Conservation (phyloP, 2,797 vertebrate species). For the Gila robusta region DNA sequence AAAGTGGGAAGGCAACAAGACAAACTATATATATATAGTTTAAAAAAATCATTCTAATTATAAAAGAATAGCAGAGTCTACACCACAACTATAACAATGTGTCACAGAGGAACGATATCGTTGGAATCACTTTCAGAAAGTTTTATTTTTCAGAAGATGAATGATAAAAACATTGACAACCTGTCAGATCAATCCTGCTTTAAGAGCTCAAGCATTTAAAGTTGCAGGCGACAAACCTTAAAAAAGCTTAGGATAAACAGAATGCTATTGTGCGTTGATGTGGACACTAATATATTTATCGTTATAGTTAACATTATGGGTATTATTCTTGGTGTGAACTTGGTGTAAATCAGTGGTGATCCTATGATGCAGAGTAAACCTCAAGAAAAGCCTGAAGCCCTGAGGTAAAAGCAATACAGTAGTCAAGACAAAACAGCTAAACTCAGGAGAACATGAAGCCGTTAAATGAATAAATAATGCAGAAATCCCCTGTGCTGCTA, state of each 20-base stretch:
- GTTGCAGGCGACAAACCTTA: background rate
- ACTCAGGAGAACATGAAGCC: conserved; percentile 33
- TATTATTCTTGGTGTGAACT: background rate
- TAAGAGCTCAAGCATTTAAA: background rate
- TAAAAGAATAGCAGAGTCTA: no score
- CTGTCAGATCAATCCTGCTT: background rate
- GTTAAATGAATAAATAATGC: conserved; percentile 57
- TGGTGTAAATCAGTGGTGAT: background rate
- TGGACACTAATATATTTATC: background rate
- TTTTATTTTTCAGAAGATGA: no score
- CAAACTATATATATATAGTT: no score
- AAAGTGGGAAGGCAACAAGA: no score
- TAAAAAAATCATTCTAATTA: no score
- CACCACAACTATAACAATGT: no score
- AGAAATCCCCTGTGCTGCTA: conserved; percentile 37
- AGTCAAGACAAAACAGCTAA: conserved; percentile 49
- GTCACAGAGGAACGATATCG: no score
- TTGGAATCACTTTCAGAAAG: no score
- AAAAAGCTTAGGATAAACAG: background rate
- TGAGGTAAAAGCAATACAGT: conserved; percentile 11
- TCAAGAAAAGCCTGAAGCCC: conserved; percentile 4
- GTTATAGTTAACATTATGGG: background rate
- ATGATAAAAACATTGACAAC: background rate
- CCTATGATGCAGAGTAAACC: background rate
- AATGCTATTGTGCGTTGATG: background rate